phyloP scores from a whole-genome alignment of 2,113 vertebrate genomes.

The Triplophysa siluroides region DNA sequence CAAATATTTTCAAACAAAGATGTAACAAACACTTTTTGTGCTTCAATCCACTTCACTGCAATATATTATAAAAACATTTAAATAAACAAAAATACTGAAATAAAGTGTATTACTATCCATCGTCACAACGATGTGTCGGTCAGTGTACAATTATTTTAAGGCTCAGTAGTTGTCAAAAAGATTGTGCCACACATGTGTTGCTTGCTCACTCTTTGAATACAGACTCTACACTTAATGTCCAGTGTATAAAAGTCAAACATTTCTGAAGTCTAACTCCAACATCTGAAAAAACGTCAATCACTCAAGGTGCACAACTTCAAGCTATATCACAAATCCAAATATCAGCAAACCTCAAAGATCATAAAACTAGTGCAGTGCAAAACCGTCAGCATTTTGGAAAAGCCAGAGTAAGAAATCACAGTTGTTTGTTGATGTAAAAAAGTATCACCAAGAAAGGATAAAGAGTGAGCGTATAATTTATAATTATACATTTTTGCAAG shows the following conservation, averaged over 20 bases:
- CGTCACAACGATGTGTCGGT: neutral
- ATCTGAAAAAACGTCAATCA: neutral
- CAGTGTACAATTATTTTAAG: neutral
- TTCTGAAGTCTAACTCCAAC: neutral
- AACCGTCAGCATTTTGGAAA: neutral
- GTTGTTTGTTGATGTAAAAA: neutral
- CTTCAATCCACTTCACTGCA: neutral
- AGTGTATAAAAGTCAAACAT: neutral
- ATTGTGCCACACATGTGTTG: neutral
- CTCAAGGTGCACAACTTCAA: conserved; percentile 5
- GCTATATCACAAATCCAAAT: neutral
- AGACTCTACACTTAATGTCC: neutral
- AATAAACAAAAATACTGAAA: neutral
- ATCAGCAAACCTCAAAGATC: neutral
- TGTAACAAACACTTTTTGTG: neutral
- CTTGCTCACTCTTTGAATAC: neutral
- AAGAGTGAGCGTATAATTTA: neutral
- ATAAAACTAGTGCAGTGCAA: neutral
- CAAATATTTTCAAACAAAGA: neutral
- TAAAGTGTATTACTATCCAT: neutral
- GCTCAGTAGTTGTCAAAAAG: neutral
- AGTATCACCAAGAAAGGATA: neutral
- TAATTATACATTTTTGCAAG: neutral
- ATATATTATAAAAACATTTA: neutral
- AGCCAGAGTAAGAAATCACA: neutral